These are phyloP conservation scores for Botrylloides violaceus DNA, from an alignment of 23 tunicate species.

Conservation along the genomic window DNA sequence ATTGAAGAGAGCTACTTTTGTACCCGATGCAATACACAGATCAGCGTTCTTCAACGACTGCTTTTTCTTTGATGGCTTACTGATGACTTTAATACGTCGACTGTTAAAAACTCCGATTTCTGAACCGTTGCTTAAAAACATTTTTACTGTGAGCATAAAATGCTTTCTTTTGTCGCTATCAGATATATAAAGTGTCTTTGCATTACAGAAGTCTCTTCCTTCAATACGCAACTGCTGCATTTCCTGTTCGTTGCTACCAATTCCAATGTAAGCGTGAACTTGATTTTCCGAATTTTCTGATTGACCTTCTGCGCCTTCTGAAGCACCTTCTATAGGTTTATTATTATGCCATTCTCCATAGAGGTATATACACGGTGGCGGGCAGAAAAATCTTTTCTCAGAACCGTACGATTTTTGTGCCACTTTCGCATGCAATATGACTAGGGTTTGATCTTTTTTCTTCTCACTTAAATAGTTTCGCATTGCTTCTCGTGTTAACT, in stretches of 20 bases:
- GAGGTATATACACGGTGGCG: conserved; percentile 87
- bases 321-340: conserved; percentile 41
- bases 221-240: conserved; percentile 94
- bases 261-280: conserved; percentile 85
- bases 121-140: conserved; percentile 77
- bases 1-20: conserved; percentile 90
- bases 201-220: conserved; percentile 88
- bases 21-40: conserved; percentile 86
- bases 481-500: conserved; percentile 62
- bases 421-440: conserved; percentile 86
- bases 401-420: conserved; percentile 95
- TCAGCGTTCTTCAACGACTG: conserved; percentile 88
- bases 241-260: conserved; percentile 86
- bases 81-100: conserved; percentile 90
- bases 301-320: conserved; percentile 15
- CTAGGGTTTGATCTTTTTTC: conserved; percentile 51
- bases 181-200: conserved; percentile 84
- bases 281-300: conserved; percentile 35
- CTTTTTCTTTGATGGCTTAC: conserved; percentile 93
- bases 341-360: conserved; percentile 72
- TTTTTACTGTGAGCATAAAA: conserved; percentile 87
- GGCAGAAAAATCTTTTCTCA: conserved; percentile 92
- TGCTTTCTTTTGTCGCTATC: conserved; percentile 96
- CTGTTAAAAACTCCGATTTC: conserved; percentile 78
- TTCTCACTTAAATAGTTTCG: conserved; percentile 53